Evolutionary conservation across 2,888 invertebrate genomes (phyloP), one percentile per base, ranked within the genome.

Genomic region (Phymatocera aterrima): DNA sequence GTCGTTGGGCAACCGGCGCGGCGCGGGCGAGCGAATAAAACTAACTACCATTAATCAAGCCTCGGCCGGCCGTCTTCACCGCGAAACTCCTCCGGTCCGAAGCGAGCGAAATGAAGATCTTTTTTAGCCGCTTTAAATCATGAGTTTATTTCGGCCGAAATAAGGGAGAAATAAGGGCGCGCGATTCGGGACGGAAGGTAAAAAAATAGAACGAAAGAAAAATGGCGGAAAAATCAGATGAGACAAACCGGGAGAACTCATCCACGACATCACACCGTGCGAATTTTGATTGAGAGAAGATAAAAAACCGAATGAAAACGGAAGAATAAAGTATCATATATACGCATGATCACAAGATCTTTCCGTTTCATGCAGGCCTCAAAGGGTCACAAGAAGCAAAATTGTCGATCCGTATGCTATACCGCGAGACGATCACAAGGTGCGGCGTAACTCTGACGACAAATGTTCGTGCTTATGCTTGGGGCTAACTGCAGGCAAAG

Each of bases 11-110:
- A 51, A 79, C 79, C 77, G 61, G 77, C n/a, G n/a, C n/a, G n/a
- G n/a, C n/a, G n/a, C n/a, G n/a, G n/a, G n/a, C 77, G 80, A 83
- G 82, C 83, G 85, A 88, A 88, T 88, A 88, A 88, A 88, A 87
- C 87, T 86, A 86, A 87, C 84, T 85, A 84, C 87, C 87, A 88
- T 89, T 89, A 89, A 89, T 88, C 88, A 89, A 86, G 84, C 84
- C 86, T 85, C 83, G 82, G 86, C 12, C 57, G 84, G 85, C 84
- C 85, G 84, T 84, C 85, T 83, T 81, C 79, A 80, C 81, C 78
- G 82, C 79, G 81, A 83, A 85, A 86, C 85, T 86, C 85, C n/a
- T n/a, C n/a, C n/a, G 86, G 85, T 80, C 81, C 80, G n/a, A n/a
- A n/a, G 81, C 81, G 82, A 82, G 84, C 82, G 83, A 87, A 87